phyloP scores from a whole-genome alignment of 2,888 invertebrate species.

The Euproctis similis region DNA sequence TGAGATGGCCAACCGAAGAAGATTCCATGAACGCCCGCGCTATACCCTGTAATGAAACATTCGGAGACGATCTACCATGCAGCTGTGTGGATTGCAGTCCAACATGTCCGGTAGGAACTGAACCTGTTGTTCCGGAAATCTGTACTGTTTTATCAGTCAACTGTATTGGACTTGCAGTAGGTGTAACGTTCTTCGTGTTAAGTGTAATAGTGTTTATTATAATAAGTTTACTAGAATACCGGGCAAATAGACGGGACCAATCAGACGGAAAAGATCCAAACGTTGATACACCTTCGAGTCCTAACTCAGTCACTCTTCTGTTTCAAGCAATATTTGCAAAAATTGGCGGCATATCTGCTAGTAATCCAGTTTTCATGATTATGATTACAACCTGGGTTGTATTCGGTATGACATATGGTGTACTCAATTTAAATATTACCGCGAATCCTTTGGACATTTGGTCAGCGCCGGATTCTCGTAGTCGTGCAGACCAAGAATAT shows the following conservation, averaged over 20 bases:
- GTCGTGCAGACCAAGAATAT: constrained; percentile 89
- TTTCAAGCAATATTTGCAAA: constrained; percentile 47
- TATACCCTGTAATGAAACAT: constrained; percentile 76
- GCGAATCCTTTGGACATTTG: constrained; percentile 95
- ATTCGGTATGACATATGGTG: constrained; percentile 80
- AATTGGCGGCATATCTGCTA: constrained; percentile 77
- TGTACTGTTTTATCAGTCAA: constrained; percentile 78
- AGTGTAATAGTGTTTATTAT: constrained; percentile 43
- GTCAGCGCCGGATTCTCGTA: constrained; percentile 88
- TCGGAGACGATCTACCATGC: constrained; percentile 76
- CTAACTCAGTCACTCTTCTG: constrained; percentile 31
- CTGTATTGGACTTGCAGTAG: constrained; percentile 78
- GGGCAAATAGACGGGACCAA: constrained; percentile 15
- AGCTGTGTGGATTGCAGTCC: constrained; percentile 85
- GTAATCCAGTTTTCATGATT: constrained; percentile 78
- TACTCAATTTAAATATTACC: constrained; percentile 80
- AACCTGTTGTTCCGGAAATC: constrained; percentile 52
- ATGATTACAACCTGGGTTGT: constrained; percentile 77
- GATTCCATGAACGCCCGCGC: constrained; percentile 60
- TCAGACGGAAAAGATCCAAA: constrained; percentile 11
- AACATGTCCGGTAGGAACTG: constrained; percentile 74
- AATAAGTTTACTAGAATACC: constrained; percentile 32
- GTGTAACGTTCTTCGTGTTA: constrained; percentile 71
- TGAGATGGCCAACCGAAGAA: constrained; percentile 44
- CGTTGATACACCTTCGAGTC: constrained; percentile 7